These are phyloP conservation scores for Microtus ochrogaster DNA, from an alignment of 2,113 vertebrate genomes.

Conservation along the genomic window DNA sequence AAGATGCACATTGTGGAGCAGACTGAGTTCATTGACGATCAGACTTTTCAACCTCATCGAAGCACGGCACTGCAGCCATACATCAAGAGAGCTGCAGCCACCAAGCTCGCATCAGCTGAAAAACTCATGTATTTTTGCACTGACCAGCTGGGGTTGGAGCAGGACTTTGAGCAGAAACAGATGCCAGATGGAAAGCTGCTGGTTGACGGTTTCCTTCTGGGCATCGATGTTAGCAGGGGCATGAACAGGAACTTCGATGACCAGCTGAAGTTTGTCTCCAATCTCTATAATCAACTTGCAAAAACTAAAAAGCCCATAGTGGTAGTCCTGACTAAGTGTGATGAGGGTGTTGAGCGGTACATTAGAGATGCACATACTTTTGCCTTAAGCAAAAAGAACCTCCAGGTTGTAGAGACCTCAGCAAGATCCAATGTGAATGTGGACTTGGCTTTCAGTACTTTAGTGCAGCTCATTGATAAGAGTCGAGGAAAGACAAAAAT, in stretches of 20 bases:
- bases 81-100: conserved; percentile 95
- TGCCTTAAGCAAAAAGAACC: conserved; percentile 96
- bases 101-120: conserved; percentile 96
- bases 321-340: conserved; percentile 96
- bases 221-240: conserved; percentile 95
- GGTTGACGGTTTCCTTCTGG: conserved; percentile 95
- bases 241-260: conserved; percentile 99
- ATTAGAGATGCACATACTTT: conserved; percentile 97
- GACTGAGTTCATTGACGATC: conserved; percentile 98
- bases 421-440: conserved; percentile 97
- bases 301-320: conserved; percentile 98
- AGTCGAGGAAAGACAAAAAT: conserved; percentile 96
- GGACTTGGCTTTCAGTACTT: conserved; percentile 95
- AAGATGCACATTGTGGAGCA: conserved; percentile 97
- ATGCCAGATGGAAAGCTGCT: conserved; percentile 98
- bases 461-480: conserved; percentile 95
- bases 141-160: conserved; percentile 97
- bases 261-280: conserved; percentile 96
- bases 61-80: conserved; percentile 98
- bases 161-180: conserved; percentile 99
- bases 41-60: conserved; percentile 98
- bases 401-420: conserved; percentile 98
- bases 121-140: conserved; percentile 99
- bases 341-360: conserved; percentile 98
- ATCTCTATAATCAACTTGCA: conserved; percentile 95